phyloP scores from a whole-genome alignment of 2,113 vertebrate species.

The Nothoprocta perdicaria region DNA sequence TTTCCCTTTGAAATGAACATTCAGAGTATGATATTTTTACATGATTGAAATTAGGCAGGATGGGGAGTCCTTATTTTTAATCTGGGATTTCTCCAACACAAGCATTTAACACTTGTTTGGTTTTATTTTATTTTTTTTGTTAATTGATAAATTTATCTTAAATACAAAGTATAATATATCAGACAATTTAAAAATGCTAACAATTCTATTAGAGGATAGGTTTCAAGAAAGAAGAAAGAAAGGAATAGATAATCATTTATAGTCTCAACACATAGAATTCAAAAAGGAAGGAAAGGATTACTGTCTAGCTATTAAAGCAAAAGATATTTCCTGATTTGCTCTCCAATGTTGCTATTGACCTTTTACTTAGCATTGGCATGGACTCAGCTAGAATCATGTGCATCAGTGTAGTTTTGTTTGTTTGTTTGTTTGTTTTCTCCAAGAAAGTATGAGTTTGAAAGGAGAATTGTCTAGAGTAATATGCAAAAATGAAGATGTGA shows the following conservation, averaged over 20 bases:
- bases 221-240: neutral
- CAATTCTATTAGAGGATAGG: neutral
- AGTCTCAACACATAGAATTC: neutral
- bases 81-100: neutral
- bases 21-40: neutral
- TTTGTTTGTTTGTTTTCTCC: neutral
- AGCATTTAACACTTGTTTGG: neutral
- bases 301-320: neutral
- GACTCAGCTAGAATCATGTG: neutral
- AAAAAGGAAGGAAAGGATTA: neutral
- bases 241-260: neutral
- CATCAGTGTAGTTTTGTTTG: neutral
- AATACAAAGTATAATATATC: neutral
- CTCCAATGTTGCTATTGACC: neutral
- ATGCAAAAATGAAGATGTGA: neutral
- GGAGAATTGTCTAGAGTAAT: neutral
- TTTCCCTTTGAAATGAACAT: neutral
- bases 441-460: neutral
- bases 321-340: neutral
- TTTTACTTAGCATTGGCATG: neutral
- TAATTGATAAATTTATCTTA: too few species aligned
- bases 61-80: neutral
- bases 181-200: neutral
- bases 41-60: neutral
- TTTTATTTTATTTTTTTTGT: too few species aligned